Evolutionary conservation across 2,888 invertebrate genomes (phyloP), one percentile per base, ranked within the genome.

Genomic region (Cylloceria caligata): DNA sequence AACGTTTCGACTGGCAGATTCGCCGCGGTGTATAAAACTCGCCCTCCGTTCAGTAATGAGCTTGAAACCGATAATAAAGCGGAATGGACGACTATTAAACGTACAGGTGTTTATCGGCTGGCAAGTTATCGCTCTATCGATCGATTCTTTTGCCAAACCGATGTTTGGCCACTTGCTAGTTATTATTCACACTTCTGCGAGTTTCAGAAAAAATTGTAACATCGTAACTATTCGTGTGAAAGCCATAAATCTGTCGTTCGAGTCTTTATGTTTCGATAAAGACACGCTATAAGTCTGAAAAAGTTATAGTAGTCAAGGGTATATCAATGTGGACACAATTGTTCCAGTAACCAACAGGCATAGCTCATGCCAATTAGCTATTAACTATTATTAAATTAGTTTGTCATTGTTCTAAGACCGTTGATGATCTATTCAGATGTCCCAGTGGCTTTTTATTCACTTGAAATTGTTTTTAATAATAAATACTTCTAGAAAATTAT

Each of bases 81-180:
- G 78, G 85, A 87, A 86, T 87, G 76, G 79, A 83, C 86, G 81
- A 83, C 86, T 83, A 87, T 87, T 85, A 87, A 86, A 72, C 81
- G 80, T 87, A 87, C 87, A 87, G 87, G 87, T 87, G 87, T 86
- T 87, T 86, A 82, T 83, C 80, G 67, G 45, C 49, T 62, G 47
- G 55, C 45, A 49, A 67, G 36, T 73, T 74, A 78, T 79, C 79
- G 69, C 42, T 57, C 27, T 11, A 64, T 71, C 78, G 67, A 34
- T 57, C 79, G 45, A 65, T 72, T 47, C 49, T 62, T 52, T 73
- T 39, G 57, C 30, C n/a, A 30, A 57, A n/a, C 27, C 57, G 7
- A 57, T 57, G 16, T 30, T 57, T 30, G n/a, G 24, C 9, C 52
- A 52, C 52, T 52, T 34, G 19, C 34, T 19, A 16, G 19, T 60